phyloP scores from a whole-genome alignment of 2,797 vertebrate species.

The Dendrocincla fuliginosa region DNA sequence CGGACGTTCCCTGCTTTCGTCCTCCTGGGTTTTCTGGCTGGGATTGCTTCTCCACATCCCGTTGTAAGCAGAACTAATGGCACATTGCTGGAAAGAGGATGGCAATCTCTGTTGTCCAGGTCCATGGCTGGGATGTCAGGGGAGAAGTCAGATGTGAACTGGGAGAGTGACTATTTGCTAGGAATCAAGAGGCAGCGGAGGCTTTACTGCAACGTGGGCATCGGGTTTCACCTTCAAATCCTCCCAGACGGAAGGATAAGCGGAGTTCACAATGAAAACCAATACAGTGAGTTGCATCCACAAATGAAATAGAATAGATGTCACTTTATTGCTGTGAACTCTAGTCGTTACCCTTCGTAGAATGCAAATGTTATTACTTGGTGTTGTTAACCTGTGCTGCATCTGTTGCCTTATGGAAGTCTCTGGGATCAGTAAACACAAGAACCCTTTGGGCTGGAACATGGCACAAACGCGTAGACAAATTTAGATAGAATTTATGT shows the following conservation, averaged over 20 bases:
- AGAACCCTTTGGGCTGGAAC: slow-evolving; percentile 67
- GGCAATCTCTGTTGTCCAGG: slow-evolving; percentile 91
- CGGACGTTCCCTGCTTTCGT: slow-evolving; percentile 84
- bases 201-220: slow-evolving; percentile 99
- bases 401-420: slow-evolving; percentile 73
- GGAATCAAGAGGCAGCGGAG: slow-evolving; percentile 94
- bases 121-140: slow-evolving; percentile 88
- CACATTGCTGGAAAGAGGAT: slow-evolving; percentile 85
- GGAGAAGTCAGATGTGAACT: slow-evolving; percentile 87
- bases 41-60: slow-evolving; percentile 82
- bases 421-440: slow-evolving; percentile 69
- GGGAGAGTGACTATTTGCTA: slow-evolving; percentile 95
- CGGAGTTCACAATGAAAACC: slow-evolving; percentile 92
- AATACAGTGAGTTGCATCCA: slow-evolving; percentile 95
- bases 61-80: slow-evolving; percentile 83
- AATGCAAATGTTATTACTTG: slow-evolving; percentile 69
- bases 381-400: slow-evolving; percentile 70
- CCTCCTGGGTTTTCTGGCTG: slow-evolving; percentile 86
- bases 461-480: slow-evolving; percentile 78
- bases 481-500: slow-evolving; percentile 79
- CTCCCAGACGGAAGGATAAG: slow-evolving; percentile 90
- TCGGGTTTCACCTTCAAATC: slow-evolving; percentile 98
- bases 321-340: slow-evolving; percentile 66
- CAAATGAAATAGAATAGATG: slow-evolving; percentile 75
- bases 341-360: slow-evolving; percentile 65